Conservation (phyloP, 2,888 invertebrate species). For the Pandemis corylana region DNA sequence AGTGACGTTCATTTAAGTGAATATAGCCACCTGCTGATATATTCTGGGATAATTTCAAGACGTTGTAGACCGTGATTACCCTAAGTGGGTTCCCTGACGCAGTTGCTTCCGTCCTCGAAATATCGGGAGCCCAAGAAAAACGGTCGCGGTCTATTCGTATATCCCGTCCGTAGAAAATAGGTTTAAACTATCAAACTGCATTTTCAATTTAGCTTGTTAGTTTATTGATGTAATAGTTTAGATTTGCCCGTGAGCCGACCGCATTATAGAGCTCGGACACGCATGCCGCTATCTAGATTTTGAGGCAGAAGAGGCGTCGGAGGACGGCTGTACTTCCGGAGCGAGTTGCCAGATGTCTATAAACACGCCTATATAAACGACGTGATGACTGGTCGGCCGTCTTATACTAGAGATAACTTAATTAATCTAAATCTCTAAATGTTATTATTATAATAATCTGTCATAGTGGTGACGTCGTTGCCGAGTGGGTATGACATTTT, state of each 20-base stretch:
- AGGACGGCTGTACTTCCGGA: slow-evolving; percentile 55
- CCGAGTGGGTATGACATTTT: slow-evolving; percentile 34
- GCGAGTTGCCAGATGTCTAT: slow-evolving; percentile 53
- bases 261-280: slow-evolving; percentile 62
- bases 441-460: not conserved
- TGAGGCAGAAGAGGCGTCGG: slow-evolving; percentile 54
- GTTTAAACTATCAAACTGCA: slow-evolving; percentile 7
- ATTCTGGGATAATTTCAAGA: too few relatives aligned
- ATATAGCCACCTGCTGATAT: too few relatives aligned
- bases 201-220: slow-evolving; percentile 65
- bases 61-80: too few relatives aligned
- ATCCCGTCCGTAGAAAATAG: not conserved
- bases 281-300: slow-evolving; percentile 66
- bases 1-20: too few relatives aligned
- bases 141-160: too few relatives aligned
- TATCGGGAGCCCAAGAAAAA: too few relatives aligned
- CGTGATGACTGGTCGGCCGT: slow-evolving; percentile 16
- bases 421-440: slow-evolving; percentile 5
- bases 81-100: too few relatives aligned
- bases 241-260: slow-evolving; percentile 56
- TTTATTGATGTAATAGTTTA: slow-evolving; percentile 66
- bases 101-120: too few relatives aligned
- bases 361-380: slow-evolving; percentile 44
- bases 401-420: not conserved
- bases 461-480: slow-evolving; percentile 14